Base-by-base conservation (phyloP, 2,888 invertebrate species). In the Oligia latruncula region DNA sequence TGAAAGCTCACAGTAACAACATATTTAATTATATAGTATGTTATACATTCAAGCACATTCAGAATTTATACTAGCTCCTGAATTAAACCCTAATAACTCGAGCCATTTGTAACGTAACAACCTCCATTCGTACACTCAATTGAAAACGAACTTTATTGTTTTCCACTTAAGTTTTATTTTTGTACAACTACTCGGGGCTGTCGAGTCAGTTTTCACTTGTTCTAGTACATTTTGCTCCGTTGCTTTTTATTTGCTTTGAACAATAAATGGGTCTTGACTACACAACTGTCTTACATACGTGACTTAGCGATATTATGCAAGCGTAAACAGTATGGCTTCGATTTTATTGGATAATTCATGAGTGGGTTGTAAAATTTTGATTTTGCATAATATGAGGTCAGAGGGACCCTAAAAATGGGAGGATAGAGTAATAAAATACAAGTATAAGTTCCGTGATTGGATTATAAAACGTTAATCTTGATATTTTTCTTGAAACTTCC, bases 231-330 rank as follows among this genome's bases (percentile, higher is more conserved):
- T 93, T 93, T 91, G 90, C 90, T 91, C 86, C 80, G 92, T 91
- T 93, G 93, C 94, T 94, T 96, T 96, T 95, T 95, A 95, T 94
- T 94, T 93, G 93, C 93, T 93, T 92, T 92, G 93, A 93, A 95
- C 94, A 95, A 96, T 96, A 95, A 96, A 96, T 94, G 93, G 92
- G 92, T 94, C 90, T 93, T 90, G 91, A 92, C 90, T 93, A 93
- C 92, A 92, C 90, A 92, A 93, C 93, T 93, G 92, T 93, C 92
- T 94, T 92, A 90, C 90, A 91, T 92, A 93, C 92, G 92, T 92
- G 93, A 93, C 92, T 93, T 90, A 84, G 90, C 89, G 89, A 90
- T 93, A 94, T 94, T 93, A 95, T 92, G 89, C 89, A 87, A 92
- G 91, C 90, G 92, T 94, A 93, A 93, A 93, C 92, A 93, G 90